Base-by-base conservation (phyloP, 2,113 vertebrate species). In the Romanogobio albipinnatus region DNA sequence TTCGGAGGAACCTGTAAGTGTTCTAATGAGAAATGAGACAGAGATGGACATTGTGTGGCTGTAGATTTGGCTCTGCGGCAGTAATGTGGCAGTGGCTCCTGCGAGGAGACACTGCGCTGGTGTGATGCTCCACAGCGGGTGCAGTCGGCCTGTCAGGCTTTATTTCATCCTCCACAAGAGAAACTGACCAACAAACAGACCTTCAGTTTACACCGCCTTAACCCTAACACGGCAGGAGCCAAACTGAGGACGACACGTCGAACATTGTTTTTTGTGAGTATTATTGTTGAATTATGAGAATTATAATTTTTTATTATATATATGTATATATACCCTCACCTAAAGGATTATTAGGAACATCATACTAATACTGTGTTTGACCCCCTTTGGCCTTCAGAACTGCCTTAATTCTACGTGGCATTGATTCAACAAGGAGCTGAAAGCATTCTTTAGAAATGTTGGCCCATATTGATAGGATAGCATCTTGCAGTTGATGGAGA, bases 1-100 rank as follows among this genome's bases (percentile, higher is more conserved):
- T 53, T 51, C 9, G n/a, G 76, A 61, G 36, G 76, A 79, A 79
- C 22, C 11, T 78, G 58, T 64, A 80, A 64, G 15, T 3, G 9
- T 84, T 88, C 81, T 86, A 76, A 86, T 76, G 81, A 81, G 70
- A 56, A 85, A 83, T 83, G 58, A 83, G 74, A 88, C 61, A 29
- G 58, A 88, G 80, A 83, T 14, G 36, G 87, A 86, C 81, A 84
- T 62, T 56, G 70, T 26, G 81, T 53, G 68, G 49, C 33, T 71
- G 75, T 88, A n/a, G 77, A 64, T 84, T 78, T 82, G 79, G 78
- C 70, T 83, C 64, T 24, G 43, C 24, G 53, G 78, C 26, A 74
- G 47, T 84, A 84, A 85, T 86, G 83, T 71, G 83, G 1, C 19
- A 61, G 70, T 81, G 83, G 64, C 71, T 82, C 45, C 53, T 77